Evolutionary conservation across 1,140 invertebrate species (phyloP).

Genomic region (Drosophila mayri): DNA sequence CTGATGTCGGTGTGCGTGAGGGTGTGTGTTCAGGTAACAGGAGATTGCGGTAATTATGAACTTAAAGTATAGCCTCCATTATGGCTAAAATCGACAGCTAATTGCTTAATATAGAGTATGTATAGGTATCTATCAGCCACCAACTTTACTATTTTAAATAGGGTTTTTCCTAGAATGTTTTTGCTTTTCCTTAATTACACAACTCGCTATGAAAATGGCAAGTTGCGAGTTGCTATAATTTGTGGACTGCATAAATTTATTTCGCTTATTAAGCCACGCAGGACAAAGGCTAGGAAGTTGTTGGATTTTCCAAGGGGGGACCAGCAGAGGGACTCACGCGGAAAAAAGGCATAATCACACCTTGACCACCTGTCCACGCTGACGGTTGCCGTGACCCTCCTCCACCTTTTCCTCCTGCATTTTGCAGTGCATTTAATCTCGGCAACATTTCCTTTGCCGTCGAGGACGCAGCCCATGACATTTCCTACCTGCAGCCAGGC

Average conservation of each 20-base stretch:
- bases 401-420: not conserved
- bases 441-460: constrained; percentile 73
- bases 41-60: constrained; percentile 28
- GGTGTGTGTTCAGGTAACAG: constrained; percentile 18
- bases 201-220: constrained; percentile 5
- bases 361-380: constrained; percentile 65
- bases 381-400: constrained; percentile 24
- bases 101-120: constrained; percentile 22
- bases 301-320: constrained; percentile 3
- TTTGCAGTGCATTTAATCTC: constrained; percentile 74
- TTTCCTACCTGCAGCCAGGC: constrained; percentile 63
- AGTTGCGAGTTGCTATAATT: constrained; percentile 27
- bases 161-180: not conserved
- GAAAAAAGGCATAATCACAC: constrained; percentile 54
- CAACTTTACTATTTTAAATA: constrained; percentile 10
- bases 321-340: constrained; percentile 13
- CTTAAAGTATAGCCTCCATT: constrained; percentile 10
- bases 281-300: constrained; percentile 56
- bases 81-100: constrained; percentile 2
- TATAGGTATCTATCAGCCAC: not conserved
- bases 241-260: constrained; percentile 70
- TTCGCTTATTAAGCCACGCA: constrained; percentile 63
- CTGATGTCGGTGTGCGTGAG: not conserved
- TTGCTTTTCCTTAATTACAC: constrained; percentile 48
- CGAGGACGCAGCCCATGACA: constrained; percentile 68